Evolutionary conservation across 2,888 invertebrate genomes (phyloP), one percentile per base, ranked within the genome.

Genomic region (Catocala sponsa): DNA sequence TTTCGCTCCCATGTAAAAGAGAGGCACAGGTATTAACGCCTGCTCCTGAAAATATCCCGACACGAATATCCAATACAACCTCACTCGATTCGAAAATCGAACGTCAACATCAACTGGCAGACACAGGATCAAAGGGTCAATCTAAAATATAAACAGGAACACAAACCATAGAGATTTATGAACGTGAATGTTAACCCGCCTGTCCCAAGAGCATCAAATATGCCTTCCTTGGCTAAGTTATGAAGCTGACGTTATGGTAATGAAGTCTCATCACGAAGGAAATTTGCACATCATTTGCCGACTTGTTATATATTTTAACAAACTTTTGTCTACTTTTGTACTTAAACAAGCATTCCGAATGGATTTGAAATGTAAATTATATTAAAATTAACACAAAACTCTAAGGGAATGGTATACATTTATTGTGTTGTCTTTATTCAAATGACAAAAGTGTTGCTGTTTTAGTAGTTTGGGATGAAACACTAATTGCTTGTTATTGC

Each of bases 231-330:
- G 65, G 59, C 61, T 74, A 76, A 79, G 65, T 74, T 72, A 80
- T 76, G 72, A 69, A 70, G 66, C 68, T 76, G 73, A 78, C 65
- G 70, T 73, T 79, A 80, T 82, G 80, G 65, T 76, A 79, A 84
- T 81, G 74, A 76, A 70, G 53, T 58, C 70, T 74, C 74, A 68
- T 78, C 70, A 72, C 66, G 70, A 54, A 65, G 53, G 65, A 72
- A 78, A 82, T 82, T 82, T 79, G 72, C 80, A 80, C 81, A 75
- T 76, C 77, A 80, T 80, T 80, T 73, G 71, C 70, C 70, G 72
- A 70, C 72, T 78, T 78, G 70, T 70, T 72, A 74, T 76, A 74
- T 76, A 74, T 73, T 79, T 72, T 65, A 71, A 68, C 69, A 71
- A 79, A 76, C 70, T 76, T 76, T 72, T 68, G 69, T 66, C 72